Evolutionary conservation across 2,113 vertebrate species (phyloP), one percentile per base, ranked within the genome.

Genomic region (Zosterops pallidus): DNA sequence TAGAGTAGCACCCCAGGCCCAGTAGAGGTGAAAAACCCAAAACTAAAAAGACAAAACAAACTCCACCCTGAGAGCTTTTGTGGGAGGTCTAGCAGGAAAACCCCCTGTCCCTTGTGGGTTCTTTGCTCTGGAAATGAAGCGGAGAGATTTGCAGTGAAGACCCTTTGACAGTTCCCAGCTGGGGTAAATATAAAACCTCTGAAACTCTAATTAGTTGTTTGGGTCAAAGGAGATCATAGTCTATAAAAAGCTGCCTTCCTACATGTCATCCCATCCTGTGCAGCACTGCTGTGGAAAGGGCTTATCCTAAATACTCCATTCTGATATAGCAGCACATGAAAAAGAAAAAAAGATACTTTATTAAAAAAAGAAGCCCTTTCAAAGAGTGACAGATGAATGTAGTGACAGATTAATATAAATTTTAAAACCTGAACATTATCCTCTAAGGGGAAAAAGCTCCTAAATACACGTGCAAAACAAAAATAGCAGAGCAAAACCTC

Each of bases 251-350:
- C 42, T 74, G 44, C 59, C 50, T 80, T 90, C 35, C 75, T 85
- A 16, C 16, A 29, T 65, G 26, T 68, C 55, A 35, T 57, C 50
- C 55, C 39, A 55, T 74, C 50, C 59, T 50, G 16, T 88, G 63
- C 56, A 67, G 21, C 56, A 31, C 90, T 88, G 33, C 59, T 60
- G 57, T 69, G 91, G 63, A 78, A 92, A 90, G 8, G 33, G 25
- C 68, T 93, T 93, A 80, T 81, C 37, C 62, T 86, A 95, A 94
- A 92, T 71, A 84, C 42, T 95, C 82, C 15, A 11, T 96, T 92
- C 81, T 70, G 49, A 57, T 92, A 80, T 7, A 35, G 47, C 39
- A 97, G 64, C n/a, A 67, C n/a, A 47, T 65, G 62, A 72, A 87
- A 93, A 83, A 83, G 49, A 52, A 82, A 52, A 76, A 70, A 74